These are phyloP conservation scores for Zoanthus gigantus DNA, from an alignment of 92 coral and sea anemone species.

Conservation along the genomic window DNA sequence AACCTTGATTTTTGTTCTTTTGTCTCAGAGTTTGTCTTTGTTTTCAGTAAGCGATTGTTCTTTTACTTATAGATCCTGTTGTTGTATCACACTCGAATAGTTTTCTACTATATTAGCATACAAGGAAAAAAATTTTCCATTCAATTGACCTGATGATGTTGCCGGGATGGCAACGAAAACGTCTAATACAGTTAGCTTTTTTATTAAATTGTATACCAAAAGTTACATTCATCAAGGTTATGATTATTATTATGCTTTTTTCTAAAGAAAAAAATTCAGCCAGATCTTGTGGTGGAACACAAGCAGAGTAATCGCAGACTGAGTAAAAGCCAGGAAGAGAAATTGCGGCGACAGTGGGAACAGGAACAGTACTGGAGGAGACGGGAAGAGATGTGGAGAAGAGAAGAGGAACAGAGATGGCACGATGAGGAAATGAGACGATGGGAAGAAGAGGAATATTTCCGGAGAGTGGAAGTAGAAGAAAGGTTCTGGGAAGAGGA, in stretches of 20 bases:
- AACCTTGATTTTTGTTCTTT: too few relatives aligned
- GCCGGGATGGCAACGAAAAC: too few relatives aligned
- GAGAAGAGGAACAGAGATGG: conserved; percentile 74
- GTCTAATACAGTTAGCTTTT: too few relatives aligned
- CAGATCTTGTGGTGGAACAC: conserved; percentile 92
- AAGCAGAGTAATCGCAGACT: conserved; percentile 87
- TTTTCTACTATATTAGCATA: too few relatives aligned
- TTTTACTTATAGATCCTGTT: too few relatives aligned
- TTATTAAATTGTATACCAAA: too few relatives aligned
- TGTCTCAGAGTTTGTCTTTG: too few relatives aligned
- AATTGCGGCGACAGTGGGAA: conserved; percentile 94
- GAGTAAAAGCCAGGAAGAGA: conserved; percentile 88
- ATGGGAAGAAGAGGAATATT: conserved; percentile 95
- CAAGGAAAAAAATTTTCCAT: too few relatives aligned
- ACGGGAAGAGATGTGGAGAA: conserved; percentile 75
- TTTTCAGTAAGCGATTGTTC: too few relatives aligned
- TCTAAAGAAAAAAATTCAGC: conserved; percentile 94
- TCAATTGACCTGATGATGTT: too few relatives aligned
- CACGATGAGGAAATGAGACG: conserved; percentile 81
- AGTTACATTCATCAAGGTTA: too few relatives aligned
- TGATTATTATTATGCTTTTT: neutral
- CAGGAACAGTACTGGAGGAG: conserved; percentile 93
- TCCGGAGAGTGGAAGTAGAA: conserved; percentile 86
- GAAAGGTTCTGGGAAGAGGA: conserved; percentile 97
- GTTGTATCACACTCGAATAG: too few relatives aligned